Evolutionary conservation across 1,140 invertebrate species (phyloP), one percentile per base, ranked within the genome.

Genomic region (Calliphora vicina): DNA sequence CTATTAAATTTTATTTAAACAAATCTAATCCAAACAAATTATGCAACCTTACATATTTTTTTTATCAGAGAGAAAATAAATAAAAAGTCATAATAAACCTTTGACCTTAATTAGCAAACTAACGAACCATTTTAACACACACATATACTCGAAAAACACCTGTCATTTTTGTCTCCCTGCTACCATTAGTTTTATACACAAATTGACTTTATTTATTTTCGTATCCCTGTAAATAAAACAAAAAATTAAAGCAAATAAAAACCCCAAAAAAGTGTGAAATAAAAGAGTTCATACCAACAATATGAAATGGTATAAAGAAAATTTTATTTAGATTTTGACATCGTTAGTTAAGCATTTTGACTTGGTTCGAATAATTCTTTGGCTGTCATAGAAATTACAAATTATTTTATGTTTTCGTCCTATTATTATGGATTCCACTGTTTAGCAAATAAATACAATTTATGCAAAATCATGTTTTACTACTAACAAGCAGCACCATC

Each of bases 401-500:
- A n/a, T n/a, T n/a, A n/a, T n/a, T n/a, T n/a, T n/a, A n/a, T n/a
- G n/a, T n/a, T n/a, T n/a, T n/a, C n/a, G 29, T 57, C 15, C 10
- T 1, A 57, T 13, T 15, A 57, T 57, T 57, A 57, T 57, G 4
- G 13, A n/a, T 57, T 57, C 45, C 17, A 57, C 13, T 57, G 45
- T 57, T 17, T 15, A n/a, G 13, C 45, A 15, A 57, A 57, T 57
- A 57, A 57, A 57, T 57, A 57, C 12, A 57, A 67, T 23, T 67
- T 67, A 67, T 67, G 57, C 57, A 67, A 67, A 67, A 67, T 67
- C 57, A 67, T 67, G 57, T 67, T 67, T n/a, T 13, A 67, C 57
- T 67, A 57, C 45, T 57, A 57, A 57, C 45, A 57, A 57, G 45
- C 45, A 57, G 3, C 5, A n/a, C 45, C 15, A 29, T 3, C 29